A percentile compares a stretch with the other conserved stretches of the same genome.
These are phyloP conservation scores for Nomada flava DNA, from an alignment of 2,888 invertebrate genomes.

Conservation along the genomic window DNA sequence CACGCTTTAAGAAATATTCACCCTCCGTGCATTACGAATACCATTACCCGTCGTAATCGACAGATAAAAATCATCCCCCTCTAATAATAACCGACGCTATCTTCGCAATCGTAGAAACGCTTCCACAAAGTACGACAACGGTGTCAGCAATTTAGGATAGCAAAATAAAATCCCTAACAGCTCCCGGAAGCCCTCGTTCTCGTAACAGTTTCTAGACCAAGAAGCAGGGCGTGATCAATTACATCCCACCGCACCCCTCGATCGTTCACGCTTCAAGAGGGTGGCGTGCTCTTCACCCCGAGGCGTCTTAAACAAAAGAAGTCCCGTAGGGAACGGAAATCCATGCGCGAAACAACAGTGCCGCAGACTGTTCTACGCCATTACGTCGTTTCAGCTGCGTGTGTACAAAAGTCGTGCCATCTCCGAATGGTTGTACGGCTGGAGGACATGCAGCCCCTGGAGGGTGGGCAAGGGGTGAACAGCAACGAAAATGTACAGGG, in stretches of 20 bases:
- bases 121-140: too few relatives aligned
- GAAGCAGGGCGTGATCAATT: constrained; percentile 41
- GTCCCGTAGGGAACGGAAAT: not conserved
- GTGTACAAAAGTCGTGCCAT: constrained; percentile 13
- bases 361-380: constrained; percentile 59
- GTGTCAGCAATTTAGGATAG: constrained; percentile 16
- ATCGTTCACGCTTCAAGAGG: constrained; percentile 15
- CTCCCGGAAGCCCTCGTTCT: not conserved
- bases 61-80: not conserved
- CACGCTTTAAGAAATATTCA: too few relatives aligned
- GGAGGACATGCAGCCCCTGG: constrained; percentile 1
- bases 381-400: constrained; percentile 52
- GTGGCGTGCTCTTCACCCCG: too few relatives aligned
- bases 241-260: constrained; percentile 33
- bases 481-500: not conserved
- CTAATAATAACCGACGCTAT: too few relatives aligned
- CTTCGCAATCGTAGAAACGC: not conserved
- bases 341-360: not conserved
- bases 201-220: not conserved
- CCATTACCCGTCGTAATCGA: too few relatives aligned
- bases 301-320: constrained; percentile 4
- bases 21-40: too few relatives aligned
- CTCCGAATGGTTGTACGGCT: constrained; percentile 24
- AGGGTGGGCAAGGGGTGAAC: not conserved
- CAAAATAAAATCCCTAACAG: constrained; percentile 43